These are phyloP conservation scores for Boulengeromyrus knoepffleri DNA, from an alignment of 2,113 vertebrate species.

Conservation along the genomic window DNA sequence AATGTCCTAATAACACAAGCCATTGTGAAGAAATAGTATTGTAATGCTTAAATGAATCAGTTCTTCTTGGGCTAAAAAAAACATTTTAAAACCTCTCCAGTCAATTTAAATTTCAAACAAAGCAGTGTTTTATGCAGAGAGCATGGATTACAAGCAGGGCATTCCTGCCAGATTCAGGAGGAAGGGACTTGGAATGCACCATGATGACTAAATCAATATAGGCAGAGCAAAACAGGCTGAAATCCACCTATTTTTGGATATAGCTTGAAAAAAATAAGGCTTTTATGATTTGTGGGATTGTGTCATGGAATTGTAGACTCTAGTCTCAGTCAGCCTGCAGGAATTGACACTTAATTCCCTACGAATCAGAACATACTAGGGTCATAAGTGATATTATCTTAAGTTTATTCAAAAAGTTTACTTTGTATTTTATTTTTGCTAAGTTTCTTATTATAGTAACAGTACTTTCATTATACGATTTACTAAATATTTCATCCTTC, in stretches of 20 bases:
- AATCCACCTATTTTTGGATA: neutral
- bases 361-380: neutral
- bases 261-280: neutral
- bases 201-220: neutral
- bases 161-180: neutral
- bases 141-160: neutral
- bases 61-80: neutral
- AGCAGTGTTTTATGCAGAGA: neutral
- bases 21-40: neutral
- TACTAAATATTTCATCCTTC: neutral
- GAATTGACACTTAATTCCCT: slow-evolving; percentile 2
- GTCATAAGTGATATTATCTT: neutral
- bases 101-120: neutral
- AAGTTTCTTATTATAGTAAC: neutral
- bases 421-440: neutral
- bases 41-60: neutral
- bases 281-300: neutral
- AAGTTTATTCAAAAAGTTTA: neutral
- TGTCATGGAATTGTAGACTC: neutral
- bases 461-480: neutral
- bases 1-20: neutral
- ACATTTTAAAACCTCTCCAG: neutral
- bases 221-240: neutral
- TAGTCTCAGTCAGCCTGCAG: neutral
- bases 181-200: neutral